Evolutionary conservation across 2,113 vertebrate genomes (phyloP).

Genomic region (Ceyx margarethae): DNA sequence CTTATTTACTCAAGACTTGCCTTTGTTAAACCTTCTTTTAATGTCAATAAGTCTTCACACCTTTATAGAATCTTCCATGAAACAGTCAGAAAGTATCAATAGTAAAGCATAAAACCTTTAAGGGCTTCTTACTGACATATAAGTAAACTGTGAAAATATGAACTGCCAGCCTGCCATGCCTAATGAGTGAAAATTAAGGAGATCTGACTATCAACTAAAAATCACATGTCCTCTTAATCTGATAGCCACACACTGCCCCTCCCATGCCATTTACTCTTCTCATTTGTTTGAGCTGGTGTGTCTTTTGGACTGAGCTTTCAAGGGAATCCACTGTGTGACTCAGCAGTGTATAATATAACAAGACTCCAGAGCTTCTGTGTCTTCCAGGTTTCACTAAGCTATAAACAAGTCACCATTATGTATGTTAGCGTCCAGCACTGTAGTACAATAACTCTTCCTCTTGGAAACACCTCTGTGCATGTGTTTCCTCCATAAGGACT

Average conservation of each 20-base stretch:
- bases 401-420: background rate
- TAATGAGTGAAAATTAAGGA: background rate
- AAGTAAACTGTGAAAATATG: background rate
- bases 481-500: background rate
- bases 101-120: background rate
- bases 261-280: background rate
- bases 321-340: background rate
- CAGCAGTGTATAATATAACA: accelerated
- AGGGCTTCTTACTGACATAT: background rate
- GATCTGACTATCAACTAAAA: background rate
- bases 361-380: background rate
- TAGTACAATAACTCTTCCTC: background rate
- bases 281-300: background rate
- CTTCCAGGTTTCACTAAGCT: background rate
- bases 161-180: background rate
- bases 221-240: background rate
- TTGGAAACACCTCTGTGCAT: background rate
- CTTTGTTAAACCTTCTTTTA: background rate
- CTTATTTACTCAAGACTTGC: background rate
- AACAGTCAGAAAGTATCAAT: background rate
- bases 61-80: background rate
- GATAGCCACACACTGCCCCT: background rate
- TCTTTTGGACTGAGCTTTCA: background rate
- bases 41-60: background rate
- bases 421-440: background rate